Evolutionary conservation across 2,113 vertebrate species (phyloP), one percentile per base, ranked within the genome.

Genomic region (Monopterus albus): DNA sequence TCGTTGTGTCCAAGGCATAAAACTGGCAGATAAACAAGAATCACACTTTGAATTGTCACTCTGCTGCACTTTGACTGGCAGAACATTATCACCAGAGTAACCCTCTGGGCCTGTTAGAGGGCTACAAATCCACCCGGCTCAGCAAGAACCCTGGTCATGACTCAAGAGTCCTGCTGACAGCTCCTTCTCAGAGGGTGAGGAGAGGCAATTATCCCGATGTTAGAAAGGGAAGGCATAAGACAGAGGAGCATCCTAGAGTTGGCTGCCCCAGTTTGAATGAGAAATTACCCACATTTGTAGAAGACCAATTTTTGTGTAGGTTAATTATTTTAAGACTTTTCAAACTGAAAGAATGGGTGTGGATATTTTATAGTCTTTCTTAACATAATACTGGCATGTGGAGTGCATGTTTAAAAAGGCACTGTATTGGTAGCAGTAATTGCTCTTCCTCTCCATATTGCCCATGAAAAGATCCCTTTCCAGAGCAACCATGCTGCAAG

Each of bases 91-190:
- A 36, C 9, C 20, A 13, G 17, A 28, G 23, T 10, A 21, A n/a
- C 13, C 7, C 18, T 23, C 3, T 4, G 14, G 6, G 26, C 26
- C 2, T 35, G 33, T 40, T 31, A 52, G 29, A 6, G 43, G 21
- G 49, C 39, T 58, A 39, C 18, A 42, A 42, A 59, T 18, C 0
- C 31, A n/a, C 20, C 14, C 4, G 23, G 52, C 58, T 15, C 20
- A 29, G 57, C 23, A 11, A 62, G 29, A 8, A 17, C 5, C 21
- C 5, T 5, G 28, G 29, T 68, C 46, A 68, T 5, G 4, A n/a
- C 29, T 57, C 29, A 9, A 6, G 59, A 63, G 40, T 57, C 42
- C 43, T 17, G 20, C 43, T 20, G 61, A 49, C n/a, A 33, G n/a
- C 20, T 47, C 21, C 31, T 2, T 21, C 25, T 40, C 10, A 49